Percentiles rank a stretch among this genome's conserved stretches.
Evolutionary conservation across 2,888 invertebrate genomes (phyloP).

Genomic region (Hipparchia semele): DNA sequence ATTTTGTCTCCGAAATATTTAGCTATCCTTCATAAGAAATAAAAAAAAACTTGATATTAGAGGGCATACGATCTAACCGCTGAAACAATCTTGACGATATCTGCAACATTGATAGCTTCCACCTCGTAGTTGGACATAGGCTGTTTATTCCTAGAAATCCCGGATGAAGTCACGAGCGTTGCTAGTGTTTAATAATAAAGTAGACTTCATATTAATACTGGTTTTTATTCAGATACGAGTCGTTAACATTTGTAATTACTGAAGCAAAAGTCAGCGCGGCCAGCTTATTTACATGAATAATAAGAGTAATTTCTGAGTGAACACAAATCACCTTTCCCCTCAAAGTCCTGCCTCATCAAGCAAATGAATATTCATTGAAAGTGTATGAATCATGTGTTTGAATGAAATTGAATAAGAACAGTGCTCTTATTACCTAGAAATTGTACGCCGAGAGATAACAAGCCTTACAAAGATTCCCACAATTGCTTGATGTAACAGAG

Average conservation of each 20-base stretch:
- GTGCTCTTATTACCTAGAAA: conserved; percentile 56
- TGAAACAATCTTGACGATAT: no score
- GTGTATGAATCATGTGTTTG: conserved; percentile 35
- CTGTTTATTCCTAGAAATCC: no score
- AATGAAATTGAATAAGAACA: conserved; percentile 36
- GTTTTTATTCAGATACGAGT: conserved; percentile 1
- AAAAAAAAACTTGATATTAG: no score
- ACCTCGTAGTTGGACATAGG: no score
- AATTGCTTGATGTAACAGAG: conserved; percentile 59
- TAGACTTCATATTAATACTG: neutral
- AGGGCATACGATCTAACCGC: no score
- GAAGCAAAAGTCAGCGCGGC: neutral
- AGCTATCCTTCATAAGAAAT: no score
- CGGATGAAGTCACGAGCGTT: no score
- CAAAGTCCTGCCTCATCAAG: conserved; percentile 27
- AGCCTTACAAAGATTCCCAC: conserved; percentile 55
- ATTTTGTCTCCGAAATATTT: no score
- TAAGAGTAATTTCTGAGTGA: conserved; percentile 11
- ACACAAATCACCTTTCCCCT: conserved; percentile 21
- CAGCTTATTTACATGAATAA: conserved; percentile 13
- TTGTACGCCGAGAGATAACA: conserved; percentile 42
- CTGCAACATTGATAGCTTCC: no score
- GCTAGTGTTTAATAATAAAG: neutral
- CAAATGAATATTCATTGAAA: conserved; percentile 35
- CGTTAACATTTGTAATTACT: conserved; percentile 6